phyloP scores from a whole-genome alignment of 2,888 invertebrate species.

The Nipponacmea schrenckii region DNA sequence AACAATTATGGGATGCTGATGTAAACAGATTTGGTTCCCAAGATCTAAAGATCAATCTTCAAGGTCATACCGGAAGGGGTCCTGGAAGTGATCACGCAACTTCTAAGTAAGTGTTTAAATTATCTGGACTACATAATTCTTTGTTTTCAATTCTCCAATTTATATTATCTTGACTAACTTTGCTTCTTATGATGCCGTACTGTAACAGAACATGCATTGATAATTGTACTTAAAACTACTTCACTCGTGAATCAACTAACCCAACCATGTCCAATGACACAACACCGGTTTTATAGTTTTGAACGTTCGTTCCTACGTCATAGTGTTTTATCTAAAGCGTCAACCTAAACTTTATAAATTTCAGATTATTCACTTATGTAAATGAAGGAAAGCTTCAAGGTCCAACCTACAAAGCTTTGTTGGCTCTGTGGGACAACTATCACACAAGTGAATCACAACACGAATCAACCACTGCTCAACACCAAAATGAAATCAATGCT shows the following conservation, averaged over 20 bases:
- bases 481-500: conserved; percentile 80
- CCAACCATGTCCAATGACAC: no score
- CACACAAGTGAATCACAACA: conserved; percentile 75
- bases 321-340: no score
- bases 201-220: no score
- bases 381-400: conserved; percentile 25
- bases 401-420: conserved; percentile 78
- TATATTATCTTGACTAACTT: no score
- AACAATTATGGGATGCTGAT: background rate
- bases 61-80: conserved; percentile 21
- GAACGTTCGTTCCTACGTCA: no score
- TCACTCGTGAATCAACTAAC: no score
- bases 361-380: conserved; percentile 36
- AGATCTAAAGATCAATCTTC: conserved; percentile 25
- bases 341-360: background rate
- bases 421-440: conserved; percentile 85
- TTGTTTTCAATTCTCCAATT: no score
- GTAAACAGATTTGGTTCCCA: background rate
- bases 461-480: conserved; percentile 79
- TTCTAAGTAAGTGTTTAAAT: no score
- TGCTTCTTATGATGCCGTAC: no score
- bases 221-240: no score
- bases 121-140: no score
- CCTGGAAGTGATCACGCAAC: conserved; percentile 30
- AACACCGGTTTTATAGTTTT: no score